Conservation (phyloP, 2,888 invertebrate genomes). For the Pseudeuparius sepicola region DNA sequence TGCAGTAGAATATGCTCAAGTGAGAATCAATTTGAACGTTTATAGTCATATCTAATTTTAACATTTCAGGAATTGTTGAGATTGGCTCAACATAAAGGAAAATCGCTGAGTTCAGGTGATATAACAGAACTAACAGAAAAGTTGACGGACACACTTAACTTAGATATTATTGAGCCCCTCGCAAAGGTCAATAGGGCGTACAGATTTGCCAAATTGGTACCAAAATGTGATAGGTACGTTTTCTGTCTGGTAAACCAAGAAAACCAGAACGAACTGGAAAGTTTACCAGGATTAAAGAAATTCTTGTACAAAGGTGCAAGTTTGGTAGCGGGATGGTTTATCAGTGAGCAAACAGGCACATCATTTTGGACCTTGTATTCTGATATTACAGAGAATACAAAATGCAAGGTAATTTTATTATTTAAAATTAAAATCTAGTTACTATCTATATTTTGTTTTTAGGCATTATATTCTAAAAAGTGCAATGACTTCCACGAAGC, state of each 20-base stretch:
- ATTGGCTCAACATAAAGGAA: too few relatives aligned
- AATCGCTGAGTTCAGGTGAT: too few relatives aligned
- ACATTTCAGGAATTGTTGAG: constrained; percentile 57
- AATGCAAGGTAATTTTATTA: constrained; percentile 53
- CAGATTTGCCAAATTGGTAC: constrained; percentile 57
- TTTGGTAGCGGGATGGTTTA: constrained; percentile 64
- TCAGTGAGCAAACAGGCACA: constrained; percentile 61
- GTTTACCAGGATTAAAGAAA: constrained; percentile 59
- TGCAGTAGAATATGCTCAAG: constrained; percentile 59
- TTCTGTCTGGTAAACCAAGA: constrained; percentile 68
- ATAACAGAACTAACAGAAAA: constrained; percentile 65
- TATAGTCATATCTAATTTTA: too few relatives aligned
- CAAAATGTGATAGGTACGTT: constrained; percentile 68
- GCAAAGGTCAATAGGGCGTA: constrained; percentile 75
- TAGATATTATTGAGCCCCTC: constrained; percentile 74
- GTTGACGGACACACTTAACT: constrained; percentile 68
- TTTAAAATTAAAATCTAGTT: not conserved
- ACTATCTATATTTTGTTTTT: constrained; percentile 26
- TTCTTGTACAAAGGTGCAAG: constrained; percentile 65
- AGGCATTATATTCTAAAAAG: constrained; percentile 60
- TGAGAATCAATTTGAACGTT: constrained; percentile 30
- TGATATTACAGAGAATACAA: constrained; percentile 59
- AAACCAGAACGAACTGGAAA: constrained; percentile 44
- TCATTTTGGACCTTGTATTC: constrained; percentile 73
- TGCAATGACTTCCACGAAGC: constrained; percentile 74